Conservation (phyloP, 2,888 invertebrate genomes). For the Erebia palarica region DNA sequence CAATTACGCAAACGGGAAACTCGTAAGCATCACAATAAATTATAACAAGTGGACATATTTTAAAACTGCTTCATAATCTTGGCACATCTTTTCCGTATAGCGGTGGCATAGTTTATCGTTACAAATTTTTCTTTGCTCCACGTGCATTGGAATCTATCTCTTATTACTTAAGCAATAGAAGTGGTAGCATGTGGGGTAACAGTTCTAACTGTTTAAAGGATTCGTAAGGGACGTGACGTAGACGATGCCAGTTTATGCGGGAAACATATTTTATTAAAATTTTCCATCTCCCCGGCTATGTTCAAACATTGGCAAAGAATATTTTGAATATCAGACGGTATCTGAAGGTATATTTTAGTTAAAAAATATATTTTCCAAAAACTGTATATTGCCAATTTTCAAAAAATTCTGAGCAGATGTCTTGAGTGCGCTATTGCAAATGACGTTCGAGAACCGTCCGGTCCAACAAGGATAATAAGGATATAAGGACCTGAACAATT, state of each 20-base stretch:
- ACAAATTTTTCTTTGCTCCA: slow-evolving; percentile 16
- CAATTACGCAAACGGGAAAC: slow-evolving; percentile 43
- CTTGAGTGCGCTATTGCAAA: too few species aligned
- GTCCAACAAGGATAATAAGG: too few species aligned
- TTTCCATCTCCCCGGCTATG: slow-evolving; percentile 65
- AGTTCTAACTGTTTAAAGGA: slow-evolving; percentile 57
- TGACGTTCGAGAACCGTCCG: too few species aligned
- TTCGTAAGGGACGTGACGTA: slow-evolving; percentile 63
- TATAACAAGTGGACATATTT: slow-evolving; percentile 47
- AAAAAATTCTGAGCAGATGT: too few species aligned
- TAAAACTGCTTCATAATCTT: slow-evolving; percentile 56
- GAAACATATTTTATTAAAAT: slow-evolving; percentile 74
- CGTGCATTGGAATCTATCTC: slow-evolving; percentile 35
- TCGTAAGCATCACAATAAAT: slow-evolving; percentile 51
- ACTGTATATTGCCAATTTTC: too few species aligned
- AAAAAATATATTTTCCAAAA: too few species aligned
- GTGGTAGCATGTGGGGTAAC: slow-evolving; percentile 26
- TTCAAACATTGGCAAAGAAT: slow-evolving; percentile 54
- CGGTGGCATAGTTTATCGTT: slow-evolving; percentile 42
- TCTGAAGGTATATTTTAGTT: too few species aligned
- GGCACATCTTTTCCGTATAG: slow-evolving; percentile 62
- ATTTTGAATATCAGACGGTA: slow-evolving; percentile 20
- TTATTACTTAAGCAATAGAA: slow-evolving; percentile 41
- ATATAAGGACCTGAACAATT: too few species aligned
- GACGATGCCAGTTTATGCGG: slow-evolving; percentile 61